Evolutionary conservation across 2,888 invertebrate genomes (phyloP), one percentile per base, ranked within the genome.

Genomic region (Orgyia antiqua): DNA sequence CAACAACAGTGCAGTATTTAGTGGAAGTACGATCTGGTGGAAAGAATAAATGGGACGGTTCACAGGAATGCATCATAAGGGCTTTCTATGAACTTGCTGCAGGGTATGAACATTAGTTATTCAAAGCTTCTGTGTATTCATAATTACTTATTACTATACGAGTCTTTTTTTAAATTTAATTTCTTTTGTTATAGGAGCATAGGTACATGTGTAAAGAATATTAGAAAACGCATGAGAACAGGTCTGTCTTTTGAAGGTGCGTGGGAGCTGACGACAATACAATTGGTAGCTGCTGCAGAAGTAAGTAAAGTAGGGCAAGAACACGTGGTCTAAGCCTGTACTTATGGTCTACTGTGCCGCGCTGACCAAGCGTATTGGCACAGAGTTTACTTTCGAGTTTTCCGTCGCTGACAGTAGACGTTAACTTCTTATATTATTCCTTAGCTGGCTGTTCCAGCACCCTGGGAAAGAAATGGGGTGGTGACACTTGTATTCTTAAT

Each of bases 211-310:
- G 88, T 89, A 19, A 87, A 88, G 8, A 90, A 90, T 46, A 88
- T 95, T 51, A 90, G 92, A 32, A 80, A 83, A 23, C 87, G 90
- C 32, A 84, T 91, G 17, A 77, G 74, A 26, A 76, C 78, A 11
- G 95, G 95, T 1, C 58, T 87, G 30, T 68, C 88, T 1, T 88
- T 88, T 10, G 94, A 95, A 66, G 92, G 94, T 49, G 95, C 96
- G 0, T 95, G 96, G 91, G 95, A 96, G 68, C 71, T 89, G 43
- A 91, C 92, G 1, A 93, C 95, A 0, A 92, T 96, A 29, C 93
- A 94, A 63, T 76, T 97, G 10, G 91, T 92, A 2, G 89, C 90
- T 34, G 94, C 95, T 12, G 94, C 97, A 5, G 94, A 95, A 83
- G 93, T 93, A 82, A 23, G 23, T 10, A 2, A 8, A n/a, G n/a